Evolutionary conservation across 2,888 invertebrate genomes (phyloP).

Genomic region (Pristionchus entomophagus): DNA sequence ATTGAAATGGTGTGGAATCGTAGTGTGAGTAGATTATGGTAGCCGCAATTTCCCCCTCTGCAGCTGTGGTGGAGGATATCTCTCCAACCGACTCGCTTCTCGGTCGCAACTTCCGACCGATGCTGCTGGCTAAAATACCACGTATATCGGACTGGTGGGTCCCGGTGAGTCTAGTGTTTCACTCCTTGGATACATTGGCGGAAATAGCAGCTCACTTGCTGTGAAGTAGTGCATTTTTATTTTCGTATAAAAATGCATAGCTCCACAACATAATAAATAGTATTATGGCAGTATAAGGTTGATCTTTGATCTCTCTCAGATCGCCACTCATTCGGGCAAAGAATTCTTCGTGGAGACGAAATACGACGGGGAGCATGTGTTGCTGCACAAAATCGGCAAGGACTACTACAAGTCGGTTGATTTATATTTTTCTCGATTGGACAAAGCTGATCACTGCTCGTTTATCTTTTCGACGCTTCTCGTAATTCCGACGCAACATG

Average conservation of each 20-base stretch:
- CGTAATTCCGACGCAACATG: too few relatives aligned
- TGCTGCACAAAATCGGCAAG: constrained; percentile 64
- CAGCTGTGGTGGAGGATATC: constrained; percentile 38
- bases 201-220: too few relatives aligned
- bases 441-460: too few relatives aligned
- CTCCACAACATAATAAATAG: too few relatives aligned
- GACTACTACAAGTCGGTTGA: constrained; percentile 69
- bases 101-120: constrained; percentile 53
- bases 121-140: constrained; percentile 52
- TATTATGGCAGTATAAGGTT: too few relatives aligned
- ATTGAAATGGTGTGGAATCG: too few relatives aligned
- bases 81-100: constrained; percentile 46
- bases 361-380: constrained; percentile 74
- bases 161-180: constrained; percentile 43
- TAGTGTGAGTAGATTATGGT: background rate
- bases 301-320: constrained; percentile 12
- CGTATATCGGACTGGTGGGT: constrained; percentile 46
- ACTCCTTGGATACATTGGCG: too few relatives aligned
- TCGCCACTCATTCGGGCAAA: constrained; percentile 52
- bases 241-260: too few relatives aligned
- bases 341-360: constrained; percentile 71
- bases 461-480: too few relatives aligned
- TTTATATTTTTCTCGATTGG: constrained; percentile 16
- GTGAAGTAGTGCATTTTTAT: too few relatives aligned
- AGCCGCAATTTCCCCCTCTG: background rate